phyloP scores from a whole-genome alignment of 2,888 invertebrate species.

The Hirtodrosophila cameraria region DNA sequence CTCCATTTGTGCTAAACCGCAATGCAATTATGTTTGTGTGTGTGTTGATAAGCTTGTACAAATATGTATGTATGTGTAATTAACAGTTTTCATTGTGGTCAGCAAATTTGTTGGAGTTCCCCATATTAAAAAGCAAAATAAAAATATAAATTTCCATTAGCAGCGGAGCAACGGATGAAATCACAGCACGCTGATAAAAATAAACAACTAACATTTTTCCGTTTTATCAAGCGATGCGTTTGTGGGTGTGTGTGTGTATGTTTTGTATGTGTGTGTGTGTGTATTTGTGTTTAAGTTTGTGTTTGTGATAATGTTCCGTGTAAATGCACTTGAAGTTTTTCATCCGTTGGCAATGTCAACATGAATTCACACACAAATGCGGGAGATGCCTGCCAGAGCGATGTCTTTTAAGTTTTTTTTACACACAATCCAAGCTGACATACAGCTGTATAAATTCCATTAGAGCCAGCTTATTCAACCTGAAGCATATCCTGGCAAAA shows the following conservation, averaged over 20 bases:
- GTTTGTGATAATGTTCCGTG: slow-evolving; percentile 20
- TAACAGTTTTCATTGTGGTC: slow-evolving; percentile 55
- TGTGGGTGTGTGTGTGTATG: slow-evolving; percentile 8
- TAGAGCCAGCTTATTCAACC: neutral
- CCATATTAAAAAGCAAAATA: slow-evolving; percentile 1
- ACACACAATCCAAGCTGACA: neutral
- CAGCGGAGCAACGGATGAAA: neutral
- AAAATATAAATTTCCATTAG: neutral
- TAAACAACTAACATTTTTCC: too few species aligned
- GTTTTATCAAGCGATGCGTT: too few species aligned
- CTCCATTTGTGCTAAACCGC: slow-evolving; percentile 16
- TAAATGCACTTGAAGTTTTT: slow-evolving; percentile 39
- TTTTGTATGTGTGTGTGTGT: slow-evolving; percentile 21
- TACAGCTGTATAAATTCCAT: neutral
- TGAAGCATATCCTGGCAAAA: neutral
- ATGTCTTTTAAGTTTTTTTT: neutral
- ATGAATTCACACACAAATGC: slow-evolving; percentile 2
- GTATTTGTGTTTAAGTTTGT: slow-evolving; percentile 4
- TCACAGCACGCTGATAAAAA: neutral
- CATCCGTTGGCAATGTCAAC: slow-evolving; percentile 46
- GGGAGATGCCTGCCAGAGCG: neutral
- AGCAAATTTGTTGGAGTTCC: slow-evolving; percentile 7
- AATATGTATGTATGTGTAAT: slow-evolving; percentile 28
- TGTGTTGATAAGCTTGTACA: slow-evolving; percentile 5
- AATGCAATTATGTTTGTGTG: neutral